Evolutionary conservation across 37 sponge, comb jelly and placozoan species (phyloP).

Genomic region (Chondrilla cf. caribensis): DNA sequence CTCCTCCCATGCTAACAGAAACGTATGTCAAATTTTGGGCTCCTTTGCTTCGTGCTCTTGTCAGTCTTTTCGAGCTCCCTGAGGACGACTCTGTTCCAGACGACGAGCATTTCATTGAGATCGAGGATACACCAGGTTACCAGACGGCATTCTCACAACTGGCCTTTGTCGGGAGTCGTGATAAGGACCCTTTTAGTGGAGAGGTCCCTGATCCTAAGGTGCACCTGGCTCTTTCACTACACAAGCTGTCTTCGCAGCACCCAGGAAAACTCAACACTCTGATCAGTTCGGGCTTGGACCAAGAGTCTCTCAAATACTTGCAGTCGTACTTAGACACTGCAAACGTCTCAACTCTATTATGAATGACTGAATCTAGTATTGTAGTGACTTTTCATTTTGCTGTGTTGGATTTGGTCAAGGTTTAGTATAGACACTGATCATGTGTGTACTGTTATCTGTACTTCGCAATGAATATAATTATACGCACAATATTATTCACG

Average conservation of each 20-base stretch:
- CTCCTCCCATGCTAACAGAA: slow-evolving; percentile 80
- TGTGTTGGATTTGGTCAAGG: not conserved
- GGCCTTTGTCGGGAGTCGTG: slow-evolving; percentile 77
- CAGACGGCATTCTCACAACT: slow-evolving; percentile 90
- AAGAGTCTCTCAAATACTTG: slow-evolving; percentile 53
- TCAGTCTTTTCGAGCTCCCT: slow-evolving; percentile 88
- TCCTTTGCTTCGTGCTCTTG: slow-evolving; percentile 73
- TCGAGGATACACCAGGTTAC: slow-evolving; percentile 98
- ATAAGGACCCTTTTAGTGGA: slow-evolving; percentile 79
- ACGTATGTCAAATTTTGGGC: slow-evolving; percentile 75
- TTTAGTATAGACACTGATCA: not conserved
- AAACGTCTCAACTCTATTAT: slow-evolving; percentile 65
- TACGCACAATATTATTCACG: no score
- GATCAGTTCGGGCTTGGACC: slow-evolving; percentile 65
- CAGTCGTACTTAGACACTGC: slow-evolving; percentile 77
- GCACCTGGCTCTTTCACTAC: slow-evolving; percentile 70
- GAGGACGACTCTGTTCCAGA: slow-evolving; percentile 77
- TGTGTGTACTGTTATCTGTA: no score
- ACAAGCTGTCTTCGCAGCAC: slow-evolving; percentile 74
- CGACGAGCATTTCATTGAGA: slow-evolving; percentile 95
- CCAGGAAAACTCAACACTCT: slow-evolving; percentile 79
- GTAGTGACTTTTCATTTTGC: not conserved
- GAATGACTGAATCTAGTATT: not conserved
- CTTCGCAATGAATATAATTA: no score
- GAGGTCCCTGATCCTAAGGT: slow-evolving; percentile 67